Conservation (phyloP, 2,113 vertebrate species). For the Brachypteracias leptosomus region DNA sequence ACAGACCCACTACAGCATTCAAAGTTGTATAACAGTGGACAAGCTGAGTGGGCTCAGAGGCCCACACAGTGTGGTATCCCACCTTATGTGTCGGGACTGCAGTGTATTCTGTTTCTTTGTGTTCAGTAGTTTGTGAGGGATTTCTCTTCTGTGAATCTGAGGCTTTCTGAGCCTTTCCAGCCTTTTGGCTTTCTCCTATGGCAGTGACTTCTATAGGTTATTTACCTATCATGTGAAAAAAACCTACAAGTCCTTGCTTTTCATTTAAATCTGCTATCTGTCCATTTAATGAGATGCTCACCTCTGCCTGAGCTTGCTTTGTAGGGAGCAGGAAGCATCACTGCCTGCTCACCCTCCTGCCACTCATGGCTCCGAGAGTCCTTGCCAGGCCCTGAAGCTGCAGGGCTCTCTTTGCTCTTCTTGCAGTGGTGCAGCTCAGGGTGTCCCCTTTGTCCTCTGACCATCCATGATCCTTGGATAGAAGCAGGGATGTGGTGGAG, state of each 20-base stretch:
- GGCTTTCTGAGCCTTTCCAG: background rate
- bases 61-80: background rate
- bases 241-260: background rate
- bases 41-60: background rate
- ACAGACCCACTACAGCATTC: no score
- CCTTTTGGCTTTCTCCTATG: background rate
- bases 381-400: background rate
- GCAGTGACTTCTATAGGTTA: background rate
- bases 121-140: background rate
- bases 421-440: background rate
- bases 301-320: background rate
- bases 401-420: background rate
- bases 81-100: accelerated
- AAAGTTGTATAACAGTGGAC: background rate
- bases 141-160: background rate
- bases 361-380: background rate
- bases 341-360: background rate
- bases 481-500: background rate
- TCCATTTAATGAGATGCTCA: background rate
- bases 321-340: background rate
- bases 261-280: background rate
- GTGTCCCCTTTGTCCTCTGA: background rate
- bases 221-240: background rate
- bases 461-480: accelerated
- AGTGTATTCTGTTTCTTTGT: background rate